Evolutionary conservation across 2,888 invertebrate genomes (phyloP), one percentile per base, ranked within the genome.

Genomic region (Melanargia galathea): DNA sequence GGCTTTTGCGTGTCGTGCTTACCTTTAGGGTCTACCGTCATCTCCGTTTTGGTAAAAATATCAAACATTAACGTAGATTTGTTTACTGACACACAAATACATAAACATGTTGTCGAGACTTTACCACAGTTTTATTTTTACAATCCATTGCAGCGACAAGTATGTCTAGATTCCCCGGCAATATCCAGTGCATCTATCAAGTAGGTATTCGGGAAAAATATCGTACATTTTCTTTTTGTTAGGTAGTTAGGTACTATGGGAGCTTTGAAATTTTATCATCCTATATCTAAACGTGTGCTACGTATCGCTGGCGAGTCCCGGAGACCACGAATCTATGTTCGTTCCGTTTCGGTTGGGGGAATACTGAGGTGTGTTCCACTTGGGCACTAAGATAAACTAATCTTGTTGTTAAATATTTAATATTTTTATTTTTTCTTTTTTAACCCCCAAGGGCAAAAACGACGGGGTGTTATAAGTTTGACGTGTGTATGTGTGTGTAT

Each of bases 311-410:
- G 52, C 35, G 43, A 58, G 52, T 45, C 35, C 43, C 49, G 13
- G 33, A 26, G 18, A 52, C 58, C 52, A 58, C 62, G 51, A 58
- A 63, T 61, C 58, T 58, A 58, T 63, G 58, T 58, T 63, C 43
- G 58, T 58, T 63, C 43, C 45, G 62, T 54, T 58, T 24, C 52
- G 58, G 58, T 46, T 35, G 24, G 43, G n/a, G 49, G 7, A 51
- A 63, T 49, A 45, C 26, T 38, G 18, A 13, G 58, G 45, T 58
- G 16, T 35, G 35, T 58, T 58, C 35, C 24, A 54, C 46, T 58
- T 43, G 40, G 16, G 1, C 24, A 30, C 24, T n/a, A 24, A 22
- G n/a, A 20, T 18, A 16, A 18, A 40, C 0, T 40, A 16, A 40
- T 16, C 16, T 40, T 18, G n/a, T 18, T 40, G 8, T 18, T 16